Evolutionary conservation across 2,797 vertebrate species (phyloP).

Genomic region (Oreochromis mossambicus): DNA sequence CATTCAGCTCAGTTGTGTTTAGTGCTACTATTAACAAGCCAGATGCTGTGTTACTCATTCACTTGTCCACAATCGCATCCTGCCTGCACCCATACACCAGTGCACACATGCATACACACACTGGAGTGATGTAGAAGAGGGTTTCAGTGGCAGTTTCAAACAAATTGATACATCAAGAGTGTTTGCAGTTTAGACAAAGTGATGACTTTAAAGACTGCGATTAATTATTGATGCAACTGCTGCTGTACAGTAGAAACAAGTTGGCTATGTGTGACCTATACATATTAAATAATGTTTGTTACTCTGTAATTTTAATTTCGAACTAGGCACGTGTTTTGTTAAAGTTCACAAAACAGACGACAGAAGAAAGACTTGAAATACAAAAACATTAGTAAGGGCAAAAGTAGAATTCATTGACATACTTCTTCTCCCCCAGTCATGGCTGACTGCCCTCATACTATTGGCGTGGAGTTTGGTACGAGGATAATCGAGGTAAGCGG

Average conservation of each 20-base stretch:
- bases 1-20: slow-evolving; percentile 59
- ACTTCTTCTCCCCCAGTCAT: slow-evolving; percentile 81
- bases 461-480: slow-evolving; percentile 98
- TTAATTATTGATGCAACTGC: slow-evolving; percentile 45
- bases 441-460: slow-evolving; percentile 99
- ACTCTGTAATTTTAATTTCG: background rate
- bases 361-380: background rate
- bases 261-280: background rate
- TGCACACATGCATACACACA: background rate
- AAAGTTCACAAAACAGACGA: background rate
- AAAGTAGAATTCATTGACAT: background rate
- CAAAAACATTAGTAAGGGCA: background rate
- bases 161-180: background rate
- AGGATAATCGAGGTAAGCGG: slow-evolving; percentile 99
- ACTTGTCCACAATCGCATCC: slow-evolving; percentile 43
- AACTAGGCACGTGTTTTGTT: background rate
- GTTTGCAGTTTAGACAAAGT: background rate
- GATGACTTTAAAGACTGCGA: background rate
- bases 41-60: slow-evolving; percentile 64
- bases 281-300: background rate
- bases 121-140: slow-evolving; percentile 3
- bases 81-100: background rate
- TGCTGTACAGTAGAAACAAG: background rate
- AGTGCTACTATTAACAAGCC: slow-evolving; percentile 62
- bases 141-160: slow-evolving; percentile 10